Base-by-base conservation (phyloP, 2,113 vertebrate genomes). In the Stictonetta naevosa region DNA sequence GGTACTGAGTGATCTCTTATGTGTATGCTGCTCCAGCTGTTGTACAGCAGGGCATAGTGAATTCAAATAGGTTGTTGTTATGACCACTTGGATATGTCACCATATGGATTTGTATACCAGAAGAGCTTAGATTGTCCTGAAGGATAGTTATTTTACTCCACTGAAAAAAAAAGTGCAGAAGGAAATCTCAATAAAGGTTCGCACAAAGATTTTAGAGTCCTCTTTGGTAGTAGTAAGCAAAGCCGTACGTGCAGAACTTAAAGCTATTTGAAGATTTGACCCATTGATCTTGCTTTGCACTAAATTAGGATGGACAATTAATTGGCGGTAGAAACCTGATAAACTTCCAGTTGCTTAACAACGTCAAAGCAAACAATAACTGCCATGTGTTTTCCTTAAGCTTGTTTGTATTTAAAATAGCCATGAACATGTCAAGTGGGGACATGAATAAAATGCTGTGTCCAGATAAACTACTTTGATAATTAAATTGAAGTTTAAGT, bases 341-440 rank as follows among this genome's bases (percentile, higher is more conserved):
- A 60, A 95, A 97, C 77, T 94, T 93, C 29, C 89, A 92, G 96
- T 97, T 97, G 97, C 97, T 92, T 95, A 93, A 97, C 97, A 97
- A 94, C 62, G 3, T 81, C 90, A 94, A 97, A 97, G 94, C 95
- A 97, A 97, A 96, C 93, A 96, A 82, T 94, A 84, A 75, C 85
- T 78, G 23, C 63, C 85, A 46, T 53, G 77, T 94, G 76, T 92
- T 97, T 97, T 92, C 82, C 88, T 80, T 72, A 71, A 92, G 86
- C 86, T 95, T 87, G 84, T 96, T 96, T 95, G 86, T 95, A 92
- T 96, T 97, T 96, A 90, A 96, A 97, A 93, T 97, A 95, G 93
- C 90, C 23, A 8, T 84, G 86, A 87, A 86, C 31, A 1, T 92
- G 83, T 95, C 94, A 90, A 91, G 80, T 88, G 82, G 82, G 79